Base-by-base conservation (phyloP, 2,888 invertebrate species). In the Bruchidius siliquastri region DNA sequence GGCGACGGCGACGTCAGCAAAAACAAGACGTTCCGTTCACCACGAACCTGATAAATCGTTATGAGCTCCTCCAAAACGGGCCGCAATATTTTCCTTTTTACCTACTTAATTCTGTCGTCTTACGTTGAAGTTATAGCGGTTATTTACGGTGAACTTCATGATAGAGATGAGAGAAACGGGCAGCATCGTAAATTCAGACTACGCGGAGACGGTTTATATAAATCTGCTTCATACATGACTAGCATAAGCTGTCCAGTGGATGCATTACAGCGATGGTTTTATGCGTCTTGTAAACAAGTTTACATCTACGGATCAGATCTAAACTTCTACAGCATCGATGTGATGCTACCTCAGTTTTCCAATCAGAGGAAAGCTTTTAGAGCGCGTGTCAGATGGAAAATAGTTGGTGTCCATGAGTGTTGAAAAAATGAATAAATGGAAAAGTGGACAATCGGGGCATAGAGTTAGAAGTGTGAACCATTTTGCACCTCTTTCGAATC, bases 31-130 rank as follows among this genome's bases (percentile, higher is more conserved):
- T 69, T 69, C 26, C 69, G 71, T 71, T 74, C 75, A 69, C 72
- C 71, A 76, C 75, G 74, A 79, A 77, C 77, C 77, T 79, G 79
- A 77, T 79, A 77, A 77, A 77, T 79, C 76, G 77, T 77, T 79
- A 77, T 79, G 76, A 77, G 76, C 77, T 79, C 20, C 74, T 77
- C 75, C 76, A 77, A 76, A 78, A 74, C 75, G 75, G 73, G 77
- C 49, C 49, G 49, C 76, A 77, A 79, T 79, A 79, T 79, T 79
- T 79, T 79, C 77, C 76, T 76, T 77, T 77, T 77, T 79, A 77
- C 79, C 76, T 77, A 77, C 79, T 79, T 79, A 79, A 79, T 79
- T 77, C 77, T 76, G 79, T 77, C 79, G 75, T 73, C 76, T 76
- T 75, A 73, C 74, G 72, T 32, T 73, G 74, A 77, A 78, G 77